These are phyloP conservation scores for Plagodis pulveraria DNA, from an alignment of 2,888 invertebrate species.

Conservation along the genomic window DNA sequence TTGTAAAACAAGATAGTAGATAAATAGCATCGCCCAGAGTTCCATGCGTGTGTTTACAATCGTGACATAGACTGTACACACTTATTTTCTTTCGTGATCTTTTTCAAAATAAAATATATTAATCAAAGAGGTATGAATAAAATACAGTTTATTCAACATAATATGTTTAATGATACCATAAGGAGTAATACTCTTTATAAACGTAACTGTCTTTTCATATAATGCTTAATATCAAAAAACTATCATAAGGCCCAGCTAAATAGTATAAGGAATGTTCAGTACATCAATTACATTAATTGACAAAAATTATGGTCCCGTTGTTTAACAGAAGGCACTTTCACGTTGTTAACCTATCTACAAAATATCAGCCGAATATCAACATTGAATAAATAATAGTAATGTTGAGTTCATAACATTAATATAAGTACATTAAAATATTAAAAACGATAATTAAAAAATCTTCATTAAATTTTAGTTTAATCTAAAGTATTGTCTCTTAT, in stretches of 20 bases:
- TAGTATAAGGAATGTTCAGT: slow-evolving; percentile 79
- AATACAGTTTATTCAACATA: slow-evolving; percentile 48
- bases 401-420: slow-evolving; percentile 56
- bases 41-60: too few species aligned
- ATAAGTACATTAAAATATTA: slow-evolving; percentile 43
- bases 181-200: slow-evolving; percentile 77
- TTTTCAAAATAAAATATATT: too few species aligned
- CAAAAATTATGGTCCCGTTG: slow-evolving; percentile 63
- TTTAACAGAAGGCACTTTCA: slow-evolving; percentile 72
- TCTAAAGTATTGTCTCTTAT: slow-evolving; percentile 56
- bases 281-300: slow-evolving; percentile 69
- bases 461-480: slow-evolving; percentile 25
- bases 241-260: slow-evolving; percentile 62
- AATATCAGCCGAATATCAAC: slow-evolving; percentile 45
- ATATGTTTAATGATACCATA: slow-evolving; percentile 73
- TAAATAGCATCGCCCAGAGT: too few species aligned
- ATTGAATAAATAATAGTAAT: slow-evolving; percentile 51
- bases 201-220: slow-evolving; percentile 70
- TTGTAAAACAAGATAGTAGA: too few species aligned
- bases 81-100: too few species aligned
- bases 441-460: slow-evolving; percentile 36
- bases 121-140: slow-evolving; percentile 20
- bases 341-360: slow-evolving; percentile 51
- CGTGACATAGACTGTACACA: too few species aligned
- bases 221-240: slow-evolving; percentile 51